phyloP scores from a whole-genome alignment of 2,888 invertebrate genomes.

The Conistra vaccinii region DNA sequence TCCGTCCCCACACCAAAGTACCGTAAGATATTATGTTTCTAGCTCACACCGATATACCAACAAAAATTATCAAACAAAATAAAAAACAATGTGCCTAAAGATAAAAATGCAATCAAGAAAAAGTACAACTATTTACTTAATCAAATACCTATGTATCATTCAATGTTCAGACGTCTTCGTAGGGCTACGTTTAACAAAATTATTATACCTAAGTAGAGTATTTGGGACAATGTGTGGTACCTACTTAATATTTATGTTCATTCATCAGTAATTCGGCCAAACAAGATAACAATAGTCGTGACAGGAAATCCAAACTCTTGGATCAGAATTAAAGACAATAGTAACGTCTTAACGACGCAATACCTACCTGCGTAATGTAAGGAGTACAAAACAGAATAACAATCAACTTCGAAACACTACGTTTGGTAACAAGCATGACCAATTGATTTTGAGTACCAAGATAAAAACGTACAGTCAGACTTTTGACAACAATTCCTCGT shows the following conservation, averaged over 20 bases:
- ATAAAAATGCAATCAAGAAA: too few species aligned
- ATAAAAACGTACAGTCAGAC: background rate
- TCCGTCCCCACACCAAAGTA: too few species aligned
- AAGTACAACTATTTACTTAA: too few species aligned
- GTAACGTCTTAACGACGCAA: conserved; percentile 28
- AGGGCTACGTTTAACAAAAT: too few species aligned
- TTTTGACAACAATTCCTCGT: background rate
- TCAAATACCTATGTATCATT: too few species aligned
- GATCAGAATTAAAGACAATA: conserved; percentile 41
- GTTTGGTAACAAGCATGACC: conserved; percentile 14
- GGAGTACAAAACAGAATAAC: conserved; percentile 32
- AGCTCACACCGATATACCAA: too few species aligned
- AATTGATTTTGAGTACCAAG: conserved; percentile 12
- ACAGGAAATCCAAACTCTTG: conserved; percentile 45
- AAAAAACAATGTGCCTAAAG: too few species aligned
- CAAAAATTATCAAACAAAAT: too few species aligned
- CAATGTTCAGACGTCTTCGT: too few species aligned
- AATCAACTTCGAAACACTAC: conserved; percentile 37
- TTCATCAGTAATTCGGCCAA: conserved; percentile 21
- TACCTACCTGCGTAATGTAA: background rate
- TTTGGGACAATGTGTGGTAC: background rate
- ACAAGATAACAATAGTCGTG: conserved; percentile 37
- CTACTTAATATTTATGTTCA: conserved; percentile 1
- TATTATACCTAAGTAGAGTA: background rate
- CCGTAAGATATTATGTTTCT: too few species aligned